Base-by-base conservation (phyloP, 2,888 invertebrate species). In the Drosophila kokeensis region DNA sequence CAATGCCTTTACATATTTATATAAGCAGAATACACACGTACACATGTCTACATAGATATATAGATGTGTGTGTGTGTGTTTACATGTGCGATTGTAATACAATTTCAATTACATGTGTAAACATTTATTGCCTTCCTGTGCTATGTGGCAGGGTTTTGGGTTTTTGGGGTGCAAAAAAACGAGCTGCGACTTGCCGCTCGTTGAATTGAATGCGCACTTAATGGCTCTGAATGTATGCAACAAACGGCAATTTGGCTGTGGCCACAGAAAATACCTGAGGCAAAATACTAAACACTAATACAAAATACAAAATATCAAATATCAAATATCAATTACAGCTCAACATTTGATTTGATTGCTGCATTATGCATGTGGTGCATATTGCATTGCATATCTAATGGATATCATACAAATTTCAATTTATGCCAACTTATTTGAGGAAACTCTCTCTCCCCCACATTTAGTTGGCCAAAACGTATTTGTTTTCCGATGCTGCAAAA, bases 41-140 rank as follows among this genome's bases (percentile, higher is more conserved):
- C 21, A 38, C 27, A 18, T 18, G 27, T 29, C 8, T 48, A n/a
- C 18, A 18, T 18, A 42, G 1, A 21, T 30, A 24, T 24, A 24
- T 60, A 24, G 24, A 24, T 24, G 24, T 58, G 24, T 18, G 11
- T 30, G 49, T 27, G 50, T 27, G 48, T 57, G 48, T 40, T 38
- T 71, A 66, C 82, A 60, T 82, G 79, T 87, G 72, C 71, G 83
- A 84, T 76, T 87, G 87, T 80, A 85, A 87, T 84, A 85, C 79
- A 87, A 87, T 85, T 87, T 83, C 85, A 86, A 86, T 86, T 87
- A 86, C 85, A 85, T 81, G 85, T 85, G 86, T 85, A 87, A 86
- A 86, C 87, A 85, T 86, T 80, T 80, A 85, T 81, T 86, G 85
- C 81, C 77, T 72, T 79, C 79, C 81, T 78, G 74, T 64, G 49